These are phyloP conservation scores for Amazona ochrocephala DNA, from an alignment of 2,797 vertebrate genomes.

Conservation along the genomic window DNA sequence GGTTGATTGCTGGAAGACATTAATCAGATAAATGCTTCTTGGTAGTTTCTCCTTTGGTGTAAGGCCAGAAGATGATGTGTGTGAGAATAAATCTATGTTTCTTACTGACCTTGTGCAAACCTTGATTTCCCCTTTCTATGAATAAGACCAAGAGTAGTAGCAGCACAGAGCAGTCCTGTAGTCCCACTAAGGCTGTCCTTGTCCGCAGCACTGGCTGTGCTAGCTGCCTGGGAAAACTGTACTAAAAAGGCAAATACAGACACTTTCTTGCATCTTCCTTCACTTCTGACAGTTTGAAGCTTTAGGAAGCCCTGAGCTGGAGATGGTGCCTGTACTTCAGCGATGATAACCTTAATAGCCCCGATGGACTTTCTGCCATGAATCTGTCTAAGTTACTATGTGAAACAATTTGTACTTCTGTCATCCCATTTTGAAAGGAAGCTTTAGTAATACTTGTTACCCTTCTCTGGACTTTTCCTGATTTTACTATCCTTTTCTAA, in stretches of 20 bases:
- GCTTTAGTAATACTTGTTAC: neutral
- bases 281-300: neutral
- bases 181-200: neutral
- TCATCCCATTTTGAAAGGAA: neutral
- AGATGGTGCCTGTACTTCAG: neutral
- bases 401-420: neutral
- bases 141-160: neutral
- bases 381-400: neutral
- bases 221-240: neutral
- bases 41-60: neutral
- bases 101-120: neutral
- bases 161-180: neutral
- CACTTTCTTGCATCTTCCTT: neutral
- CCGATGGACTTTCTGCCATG: neutral
- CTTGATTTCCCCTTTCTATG: neutral
- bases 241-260: neutral
- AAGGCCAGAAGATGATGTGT: neutral
- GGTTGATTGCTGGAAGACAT: slow-evolving; percentile 36
- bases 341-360: neutral
- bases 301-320: neutral
- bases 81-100: neutral
- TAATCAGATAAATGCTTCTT: slow-evolving; percentile 34
- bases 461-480: neutral
- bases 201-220: neutral
- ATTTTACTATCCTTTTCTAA: neutral